Evolutionary conservation across 2,888 invertebrate species (phyloP).

Genomic region (Myopa tessellatipennis): DNA sequence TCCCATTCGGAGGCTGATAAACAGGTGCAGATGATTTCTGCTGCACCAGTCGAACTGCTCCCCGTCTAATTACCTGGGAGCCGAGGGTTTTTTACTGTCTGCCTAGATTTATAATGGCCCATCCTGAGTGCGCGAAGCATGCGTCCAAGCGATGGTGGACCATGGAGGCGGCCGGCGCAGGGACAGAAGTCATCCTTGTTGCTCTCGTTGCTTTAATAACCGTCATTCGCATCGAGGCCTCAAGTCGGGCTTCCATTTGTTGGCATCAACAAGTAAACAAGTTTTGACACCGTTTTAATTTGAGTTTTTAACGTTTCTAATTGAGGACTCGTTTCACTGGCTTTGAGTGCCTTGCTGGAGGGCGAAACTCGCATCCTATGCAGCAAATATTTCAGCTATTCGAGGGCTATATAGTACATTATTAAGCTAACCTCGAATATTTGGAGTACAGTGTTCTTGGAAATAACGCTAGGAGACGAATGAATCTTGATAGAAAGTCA

Average conservation of each 20-base stretch:
- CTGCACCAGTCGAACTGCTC: background rate
- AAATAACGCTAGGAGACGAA: too few species aligned
- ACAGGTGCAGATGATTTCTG: conserved; percentile 22
- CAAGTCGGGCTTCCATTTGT: background rate
- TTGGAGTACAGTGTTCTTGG: too few species aligned
- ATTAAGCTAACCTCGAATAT: too few species aligned
- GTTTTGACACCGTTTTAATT: background rate
- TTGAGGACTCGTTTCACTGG: too few species aligned
- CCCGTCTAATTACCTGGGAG: conserved; percentile 60
- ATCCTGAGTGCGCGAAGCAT: background rate
- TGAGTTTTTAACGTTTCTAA: background rate
- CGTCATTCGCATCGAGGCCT: background rate
- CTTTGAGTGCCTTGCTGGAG: too few species aligned
- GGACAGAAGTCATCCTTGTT: background rate
- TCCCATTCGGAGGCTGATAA: background rate
- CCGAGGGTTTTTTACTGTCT: conserved; percentile 44
- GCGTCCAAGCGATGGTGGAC: background rate
- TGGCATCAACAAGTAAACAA: background rate
- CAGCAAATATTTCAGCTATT: too few species aligned
- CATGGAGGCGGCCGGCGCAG: background rate
- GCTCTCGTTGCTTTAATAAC: background rate
- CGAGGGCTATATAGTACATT: too few species aligned
- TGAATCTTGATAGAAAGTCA: too few species aligned
- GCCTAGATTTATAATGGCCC: conserved; percentile 16
- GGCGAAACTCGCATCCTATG: too few species aligned